phyloP scores from a whole-genome alignment of 1,140 invertebrate species.

The Coptotermes formosanus region DNA sequence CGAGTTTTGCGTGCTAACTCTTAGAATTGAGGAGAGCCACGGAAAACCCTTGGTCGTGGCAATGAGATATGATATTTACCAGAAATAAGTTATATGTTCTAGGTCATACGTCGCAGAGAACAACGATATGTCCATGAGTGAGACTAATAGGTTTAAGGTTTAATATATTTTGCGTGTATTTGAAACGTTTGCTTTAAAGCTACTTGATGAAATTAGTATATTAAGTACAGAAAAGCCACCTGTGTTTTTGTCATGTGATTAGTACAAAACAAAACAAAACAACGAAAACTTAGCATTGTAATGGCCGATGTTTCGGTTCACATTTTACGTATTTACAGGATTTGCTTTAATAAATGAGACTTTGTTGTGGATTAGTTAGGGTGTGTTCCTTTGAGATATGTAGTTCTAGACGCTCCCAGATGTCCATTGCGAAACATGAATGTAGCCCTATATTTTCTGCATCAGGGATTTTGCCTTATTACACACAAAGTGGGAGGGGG shows the following conservation, averaged over 20 bases:
- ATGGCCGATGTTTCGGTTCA: neutral
- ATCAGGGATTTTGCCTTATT: neutral
- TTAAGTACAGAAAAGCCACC: neutral
- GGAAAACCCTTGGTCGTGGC: too few species aligned
- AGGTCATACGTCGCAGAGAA: too few species aligned
- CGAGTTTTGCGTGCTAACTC: too few species aligned
- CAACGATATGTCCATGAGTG: too few species aligned
- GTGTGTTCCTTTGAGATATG: neutral
- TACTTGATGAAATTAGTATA: neutral
- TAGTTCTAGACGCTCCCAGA: neutral
- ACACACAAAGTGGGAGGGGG: neutral
- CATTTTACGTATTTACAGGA: neutral
- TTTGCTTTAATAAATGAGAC: neutral
- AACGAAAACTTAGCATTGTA: neutral
- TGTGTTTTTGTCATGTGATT: neutral
- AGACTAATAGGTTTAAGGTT: too few species aligned
- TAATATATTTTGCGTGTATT: too few species aligned
- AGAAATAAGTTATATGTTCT: too few species aligned
- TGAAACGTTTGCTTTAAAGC: neutral
- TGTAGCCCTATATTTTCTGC: neutral
- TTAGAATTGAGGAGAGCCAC: too few species aligned
- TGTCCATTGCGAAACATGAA: neutral
- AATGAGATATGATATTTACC: too few species aligned
- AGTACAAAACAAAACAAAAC: neutral
- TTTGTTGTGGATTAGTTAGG: neutral